A percentile compares a stretch with the other conserved stretches of the same genome.
phyloP scores from a whole-genome alignment of 2,888 invertebrate species.

The Protodeltote pygarga region DNA sequence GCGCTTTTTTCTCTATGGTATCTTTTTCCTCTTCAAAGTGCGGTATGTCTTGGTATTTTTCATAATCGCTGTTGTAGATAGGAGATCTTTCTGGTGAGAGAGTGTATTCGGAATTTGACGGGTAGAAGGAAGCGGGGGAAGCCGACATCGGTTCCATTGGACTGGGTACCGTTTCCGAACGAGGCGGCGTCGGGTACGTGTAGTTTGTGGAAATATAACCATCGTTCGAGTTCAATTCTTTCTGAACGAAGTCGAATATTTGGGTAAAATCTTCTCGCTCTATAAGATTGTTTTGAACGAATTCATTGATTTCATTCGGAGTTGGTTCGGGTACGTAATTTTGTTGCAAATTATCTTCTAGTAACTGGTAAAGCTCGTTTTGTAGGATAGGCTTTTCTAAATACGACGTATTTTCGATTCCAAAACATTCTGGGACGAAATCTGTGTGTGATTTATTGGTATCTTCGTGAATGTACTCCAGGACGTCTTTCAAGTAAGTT shows the following conservation, averaged over 20 bases:
- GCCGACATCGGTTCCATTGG: constrained; percentile 72
- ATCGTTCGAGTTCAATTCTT: constrained; percentile 29
- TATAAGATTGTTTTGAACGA: constrained; percentile 7
- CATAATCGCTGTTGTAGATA: constrained; percentile 64
- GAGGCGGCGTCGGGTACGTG: constrained; percentile 69
- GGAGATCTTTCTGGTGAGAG: constrained; percentile 68
- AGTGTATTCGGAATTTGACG: constrained; percentile 61
- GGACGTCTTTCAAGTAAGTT: constrained; percentile 54
- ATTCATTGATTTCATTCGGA: constrained; percentile 8
- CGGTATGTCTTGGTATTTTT: constrained; percentile 70
- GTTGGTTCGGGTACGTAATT: constrained; percentile 23
- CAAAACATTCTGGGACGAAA: constrained; percentile 3
- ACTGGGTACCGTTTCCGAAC: constrained; percentile 68
- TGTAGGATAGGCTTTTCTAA: constrained; percentile 22
- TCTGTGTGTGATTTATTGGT: constrained; percentile 9
- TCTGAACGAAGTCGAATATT: constrained; percentile 33
- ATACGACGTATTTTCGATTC: background rate
- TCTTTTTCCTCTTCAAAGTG: constrained; percentile 55
- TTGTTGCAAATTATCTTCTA: constrained; percentile 22
- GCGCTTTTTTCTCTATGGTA: constrained; percentile 45
- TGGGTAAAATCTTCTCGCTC: constrained; percentile 38
- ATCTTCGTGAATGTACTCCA: constrained; percentile 62
- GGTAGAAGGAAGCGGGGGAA: constrained; percentile 57
- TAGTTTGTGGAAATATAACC: constrained; percentile 8
- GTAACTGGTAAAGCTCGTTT: constrained; percentile 33